Percentiles rank a stretch among this genome's conserved stretches.
phyloP scores from a whole-genome alignment of 2,797 vertebrate species.

The Denticeps clupeoides region DNA sequence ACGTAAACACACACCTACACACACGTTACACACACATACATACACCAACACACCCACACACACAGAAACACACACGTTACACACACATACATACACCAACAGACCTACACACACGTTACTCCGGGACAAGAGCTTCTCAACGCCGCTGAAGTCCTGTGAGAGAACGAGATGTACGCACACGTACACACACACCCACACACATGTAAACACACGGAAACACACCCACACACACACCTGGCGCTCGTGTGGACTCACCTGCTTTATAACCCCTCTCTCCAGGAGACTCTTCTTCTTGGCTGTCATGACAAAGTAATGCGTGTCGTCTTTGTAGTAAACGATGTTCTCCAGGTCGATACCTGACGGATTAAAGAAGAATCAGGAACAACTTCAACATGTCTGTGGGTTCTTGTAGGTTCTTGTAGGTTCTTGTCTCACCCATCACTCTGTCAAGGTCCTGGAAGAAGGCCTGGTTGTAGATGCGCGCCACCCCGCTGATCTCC shows the following conservation, averaged over 20 bases:
- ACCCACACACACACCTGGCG: background rate
- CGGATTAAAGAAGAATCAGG: no score
- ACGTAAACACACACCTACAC: no score
- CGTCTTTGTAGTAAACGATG: conserved; percentile 95
- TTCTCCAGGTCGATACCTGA: conserved; percentile 92
- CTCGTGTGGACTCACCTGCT: conserved; percentile 56
- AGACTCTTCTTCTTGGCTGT: conserved; percentile 92
- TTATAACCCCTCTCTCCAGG: conserved; percentile 79
- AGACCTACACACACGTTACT: conserved; percentile 71
- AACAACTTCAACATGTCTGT: background rate
- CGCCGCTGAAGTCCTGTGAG: conserved; percentile 64
- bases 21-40: no score
- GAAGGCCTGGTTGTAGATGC: conserved; percentile 94
- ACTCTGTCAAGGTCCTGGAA: conserved; percentile 79
- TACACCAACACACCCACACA: no score
- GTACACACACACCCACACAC: background rate
- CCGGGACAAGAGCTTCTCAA: conserved; percentile 62
- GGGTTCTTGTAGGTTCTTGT: background rate
- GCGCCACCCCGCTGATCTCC: conserved; percentile 88
- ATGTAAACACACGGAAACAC: background rate
- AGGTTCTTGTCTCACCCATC: conserved; percentile 56
- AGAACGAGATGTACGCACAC: background rate
- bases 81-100: no score
- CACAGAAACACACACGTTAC: no score
- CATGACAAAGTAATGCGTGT: conserved; percentile 97